Base-by-base conservation (phyloP, 1,140 invertebrate species). In the Brachionus calyciflorus region DNA sequence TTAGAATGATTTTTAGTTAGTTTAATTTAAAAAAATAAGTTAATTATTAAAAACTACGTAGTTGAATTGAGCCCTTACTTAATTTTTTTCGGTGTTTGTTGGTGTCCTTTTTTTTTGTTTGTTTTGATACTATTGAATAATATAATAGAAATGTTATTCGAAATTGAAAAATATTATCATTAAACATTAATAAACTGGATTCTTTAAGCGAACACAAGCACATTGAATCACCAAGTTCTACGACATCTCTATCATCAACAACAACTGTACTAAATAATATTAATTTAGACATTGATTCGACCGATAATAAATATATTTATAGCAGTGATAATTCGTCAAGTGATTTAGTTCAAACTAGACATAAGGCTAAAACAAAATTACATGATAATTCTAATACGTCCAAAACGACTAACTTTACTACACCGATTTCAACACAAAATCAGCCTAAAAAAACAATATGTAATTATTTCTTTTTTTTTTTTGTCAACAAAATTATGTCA, bases 191-290 rank as follows among this genome's bases (percentile, higher is more conserved):
- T 44, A 65, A 65, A 24, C 60, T 65, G 60, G 60, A 65, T 65
- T 65, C 60, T 65, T 65, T 65, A 65, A 65, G 41, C 30, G 37
- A 65, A 14, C 41, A 44, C 4, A 65, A 44, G 19, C 19, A 17
- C 19, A 30, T 44, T 33, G 55, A 60, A 30, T 17, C 55, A 60
- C 7, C 55, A 33, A 7, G 26, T 33, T n/a, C 14, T 33, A 33
- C 26, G 33, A 33, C 30, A 3, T 21, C 9, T n/a, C 1, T 26
- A 26, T 14, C 24, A 30, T 24, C 53, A 55, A 55, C 24, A 21
- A 14, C 21, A 3, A 12, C 6, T 26, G 6, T 24, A 41, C 17
- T 17, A 65, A 46, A 46, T 17, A 7, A 7, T 7, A 10, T 14
- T 17, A 14, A 46, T 46, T 46, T 14, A 46, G 14, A 46, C 9